Evolutionary conservation across 2,888 invertebrate genomes (phyloP), one percentile per base, ranked within the genome.

Genomic region (Nezara viridula): DNA sequence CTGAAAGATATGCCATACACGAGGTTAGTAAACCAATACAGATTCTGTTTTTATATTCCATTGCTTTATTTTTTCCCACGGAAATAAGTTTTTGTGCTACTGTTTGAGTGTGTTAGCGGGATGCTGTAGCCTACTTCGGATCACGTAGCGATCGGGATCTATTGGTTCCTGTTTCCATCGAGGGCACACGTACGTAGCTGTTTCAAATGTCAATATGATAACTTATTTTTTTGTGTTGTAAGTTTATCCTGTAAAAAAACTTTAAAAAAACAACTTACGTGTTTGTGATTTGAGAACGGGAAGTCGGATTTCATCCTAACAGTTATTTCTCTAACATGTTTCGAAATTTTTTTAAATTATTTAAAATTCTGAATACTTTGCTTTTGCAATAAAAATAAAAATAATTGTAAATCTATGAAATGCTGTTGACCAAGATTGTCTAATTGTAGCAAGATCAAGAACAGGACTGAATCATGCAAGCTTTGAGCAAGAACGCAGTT

Each of bases 91-190:
- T 81, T 47, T 40, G 21, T 44, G 14, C n/a, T n/a, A 14, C 21
- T 2, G 27, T 2, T 27, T 10, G n/a, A 14, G 7, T 21, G 32
- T 73, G 37, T 37, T 73, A 73, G 66, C 66, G 66, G 32, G 19
- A 37, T 73, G 37, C 19, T 73, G 21, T 24, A n/a, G 44, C 81
- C 44, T 81, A 81, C 81, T 81, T 81, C 10, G 7, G 44, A 44
- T 44, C 81, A 81, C 81, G 81, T 81, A 81, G n/a, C 24, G n/a
- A 47, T n/a, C 44, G 81, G 9, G 44, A 44, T 81, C 44, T 44
- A 40, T 81, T 24, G 40, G 44, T 81, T 47, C 40, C 81, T 44
- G 24, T n/a, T 16, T 21, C 66, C 16, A 19, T 73, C 14, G 66
- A 19, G 66, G 66, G 19, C 66, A 19, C 66, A 73, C 66, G 37